Base-by-base conservation (phyloP, 2,888 invertebrate genomes). In the Lasius platythorax region DNA sequence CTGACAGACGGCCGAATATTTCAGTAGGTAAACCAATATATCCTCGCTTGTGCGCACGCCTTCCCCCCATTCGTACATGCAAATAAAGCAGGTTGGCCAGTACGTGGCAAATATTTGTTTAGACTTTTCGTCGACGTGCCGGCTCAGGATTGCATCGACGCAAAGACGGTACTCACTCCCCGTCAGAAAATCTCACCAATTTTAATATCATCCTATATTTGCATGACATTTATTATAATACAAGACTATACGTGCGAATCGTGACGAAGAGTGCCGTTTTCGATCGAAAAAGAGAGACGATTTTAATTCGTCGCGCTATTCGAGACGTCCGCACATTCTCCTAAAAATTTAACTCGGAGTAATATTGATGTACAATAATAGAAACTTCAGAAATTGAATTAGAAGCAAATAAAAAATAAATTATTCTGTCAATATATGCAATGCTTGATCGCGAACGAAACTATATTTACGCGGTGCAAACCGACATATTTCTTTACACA, bases 51-150 rank as follows among this genome's bases (percentile, higher is more conserved):
- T 53, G 75, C 85, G 30, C 68, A 58, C 63, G 23, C 63, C 46
- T 40, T 73, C n/a, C 53, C 3, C 8, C 53, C 53, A 53, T 53
- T 66, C 82, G 74, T 70, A 78, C 83, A 87, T 90, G 91, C 88
- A 91, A 90, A 90, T 87, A 90, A 61, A 79, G 83, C 75, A 89
- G 89, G 88, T 91, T 88, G 90, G 87, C 87, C 90, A 85, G 90
- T 88, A 89, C 91, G 89, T 89, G 87, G 88, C 85, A 91, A 90
- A 90, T 90, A 90, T 91, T 91, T 90, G 89, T 91, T 89, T 86
- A 83, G 89, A 86, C 89, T 87, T 87, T 86, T 90, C 89, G 84
- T 82, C 84, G 74, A 73, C 84, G 70, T 56, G 75, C 73, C 50
- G 67, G 43, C 30, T 75, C 58, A 70, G 61, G 64, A 82, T 82